These are phyloP conservation scores for Sinocyclocheilus rhinocerous DNA, from an alignment of 2,113 vertebrate species.

Conservation along the genomic window DNA sequence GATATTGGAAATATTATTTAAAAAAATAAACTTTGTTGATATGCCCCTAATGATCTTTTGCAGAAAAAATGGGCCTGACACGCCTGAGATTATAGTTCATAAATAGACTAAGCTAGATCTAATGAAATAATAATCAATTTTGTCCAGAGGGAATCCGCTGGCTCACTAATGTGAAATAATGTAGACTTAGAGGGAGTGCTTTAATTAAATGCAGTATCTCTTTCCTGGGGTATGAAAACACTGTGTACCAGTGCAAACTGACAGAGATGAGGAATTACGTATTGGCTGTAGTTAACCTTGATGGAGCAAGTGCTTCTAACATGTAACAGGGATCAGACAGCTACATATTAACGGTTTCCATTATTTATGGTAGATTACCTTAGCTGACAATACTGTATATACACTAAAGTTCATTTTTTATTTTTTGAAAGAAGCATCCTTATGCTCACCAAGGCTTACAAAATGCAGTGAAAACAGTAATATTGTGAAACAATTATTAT, in stretches of 20 bases:
- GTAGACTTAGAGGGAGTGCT: neutral
- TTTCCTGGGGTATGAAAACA: conserved; percentile 7
- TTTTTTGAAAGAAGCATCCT: neutral
- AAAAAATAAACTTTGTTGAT: neutral
- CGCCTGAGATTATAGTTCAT: conserved; percentile 4
- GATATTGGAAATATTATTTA: neutral
- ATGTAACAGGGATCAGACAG: neutral
- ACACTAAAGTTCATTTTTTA: neutral
- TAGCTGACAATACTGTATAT: too few relatives aligned
- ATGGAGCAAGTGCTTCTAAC: neutral
- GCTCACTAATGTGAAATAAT: conserved; percentile 5
- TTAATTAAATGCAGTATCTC: conserved; percentile 15
- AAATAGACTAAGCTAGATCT: conserved; percentile 2
- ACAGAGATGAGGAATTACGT: conserved; percentile 10
- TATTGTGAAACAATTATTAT: too few relatives aligned
- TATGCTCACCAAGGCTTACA: neutral
- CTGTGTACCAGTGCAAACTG: neutral
- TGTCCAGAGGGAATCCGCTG: conserved; percentile 38
- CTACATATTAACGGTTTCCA: neutral
- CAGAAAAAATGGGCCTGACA: conserved; percentile 14
- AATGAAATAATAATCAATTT: conserved; percentile 35
- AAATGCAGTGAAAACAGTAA: neutral
- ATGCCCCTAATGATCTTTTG: neutral
- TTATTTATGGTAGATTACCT: too few relatives aligned
- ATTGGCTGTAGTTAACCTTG: neutral